phyloP scores from a whole-genome alignment of 2,113 vertebrate species.

The Oryzias javanicus region DNA sequence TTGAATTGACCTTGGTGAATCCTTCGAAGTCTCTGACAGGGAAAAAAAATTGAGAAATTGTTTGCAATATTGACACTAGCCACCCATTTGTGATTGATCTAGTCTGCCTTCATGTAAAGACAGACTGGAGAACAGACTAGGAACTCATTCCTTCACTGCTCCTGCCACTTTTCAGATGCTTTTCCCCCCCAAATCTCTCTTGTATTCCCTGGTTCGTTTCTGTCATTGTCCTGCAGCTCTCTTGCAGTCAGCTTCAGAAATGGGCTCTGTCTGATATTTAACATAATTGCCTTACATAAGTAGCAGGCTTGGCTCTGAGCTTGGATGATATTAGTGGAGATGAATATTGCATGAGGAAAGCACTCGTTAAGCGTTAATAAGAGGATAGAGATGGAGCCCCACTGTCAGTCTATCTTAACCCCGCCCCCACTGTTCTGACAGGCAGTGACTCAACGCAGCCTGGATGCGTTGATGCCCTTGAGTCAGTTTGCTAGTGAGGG shows the following conservation, averaged over 20 bases:
- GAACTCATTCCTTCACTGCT: constrained; percentile 18
- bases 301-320: constrained; percentile 75
- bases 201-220: constrained; percentile 30
- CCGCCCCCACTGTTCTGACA: constrained; percentile 72
- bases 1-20: constrained; percentile 68
- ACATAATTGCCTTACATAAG: constrained; percentile 85
- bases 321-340: constrained; percentile 76
- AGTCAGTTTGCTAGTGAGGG: constrained; percentile 60
- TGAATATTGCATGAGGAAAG: constrained; percentile 83
- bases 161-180: constrained; percentile 17
- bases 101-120: constrained; percentile 19
- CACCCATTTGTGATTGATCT: constrained; percentile 25
- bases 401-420: constrained; percentile 77
- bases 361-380: constrained; percentile 82
- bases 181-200: constrained; percentile 17
- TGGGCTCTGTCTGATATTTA: constrained; percentile 77
- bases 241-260: constrained; percentile 68
- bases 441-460: constrained; percentile 73
- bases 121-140: constrained; percentile 1
- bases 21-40: constrained; percentile 41
- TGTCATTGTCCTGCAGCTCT: constrained; percentile 69
- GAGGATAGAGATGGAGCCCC: constrained; percentile 78
- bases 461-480: constrained; percentile 65
- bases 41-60: constrained; percentile 29
- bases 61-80: constrained; percentile 52